Conservation (phyloP, 1,140 invertebrate genomes). For the Listronotus bonariensis region DNA sequence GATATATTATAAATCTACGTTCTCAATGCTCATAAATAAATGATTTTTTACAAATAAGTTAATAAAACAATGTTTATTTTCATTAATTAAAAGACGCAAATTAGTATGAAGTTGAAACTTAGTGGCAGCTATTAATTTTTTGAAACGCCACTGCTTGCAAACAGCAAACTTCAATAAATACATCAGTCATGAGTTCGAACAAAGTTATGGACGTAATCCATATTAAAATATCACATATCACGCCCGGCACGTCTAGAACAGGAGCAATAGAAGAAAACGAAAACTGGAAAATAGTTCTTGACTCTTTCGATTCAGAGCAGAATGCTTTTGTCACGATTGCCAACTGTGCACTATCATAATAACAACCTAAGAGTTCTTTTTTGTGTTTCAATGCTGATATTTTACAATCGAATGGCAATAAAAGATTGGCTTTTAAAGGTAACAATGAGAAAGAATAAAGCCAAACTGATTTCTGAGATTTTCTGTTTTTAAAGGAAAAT, state of each 20-base stretch:
- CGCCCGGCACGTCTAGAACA: slow-evolving; percentile 1
- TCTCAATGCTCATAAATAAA: too few relatives aligned
- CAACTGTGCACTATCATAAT: slow-evolving; percentile 15
- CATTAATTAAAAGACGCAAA: too few relatives aligned
- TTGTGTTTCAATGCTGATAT: too few relatives aligned
- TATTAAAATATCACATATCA: slow-evolving; percentile 14
- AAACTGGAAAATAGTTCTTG: slow-evolving; percentile 3
- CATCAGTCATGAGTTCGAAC: not conserved
- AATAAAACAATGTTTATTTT: too few relatives aligned
- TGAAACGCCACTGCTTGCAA: too few relatives aligned
- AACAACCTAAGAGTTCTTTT: not conserved
- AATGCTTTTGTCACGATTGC: slow-evolving; percentile 16
- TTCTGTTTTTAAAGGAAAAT: not conserved
- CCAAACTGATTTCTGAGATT: not conserved
- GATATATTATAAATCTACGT: too few relatives aligned
- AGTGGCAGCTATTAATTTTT: too few relatives aligned
- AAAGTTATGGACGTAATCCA: slow-evolving; percentile 3
- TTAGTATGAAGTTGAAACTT: too few relatives aligned
- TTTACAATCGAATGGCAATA: slow-evolving; percentile 1
- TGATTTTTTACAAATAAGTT: too few relatives aligned
- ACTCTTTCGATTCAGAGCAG: not conserved
- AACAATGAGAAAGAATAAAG: not conserved
- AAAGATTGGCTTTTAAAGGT: slow-evolving; percentile 9
- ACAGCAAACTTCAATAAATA: too few relatives aligned
- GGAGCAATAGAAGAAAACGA: slow-evolving; percentile 4